A percentile compares a stretch with the other conserved stretches of the same genome.
Conservation (phyloP, 2,888 invertebrate species). For the Lithophane ornitopus region DNA sequence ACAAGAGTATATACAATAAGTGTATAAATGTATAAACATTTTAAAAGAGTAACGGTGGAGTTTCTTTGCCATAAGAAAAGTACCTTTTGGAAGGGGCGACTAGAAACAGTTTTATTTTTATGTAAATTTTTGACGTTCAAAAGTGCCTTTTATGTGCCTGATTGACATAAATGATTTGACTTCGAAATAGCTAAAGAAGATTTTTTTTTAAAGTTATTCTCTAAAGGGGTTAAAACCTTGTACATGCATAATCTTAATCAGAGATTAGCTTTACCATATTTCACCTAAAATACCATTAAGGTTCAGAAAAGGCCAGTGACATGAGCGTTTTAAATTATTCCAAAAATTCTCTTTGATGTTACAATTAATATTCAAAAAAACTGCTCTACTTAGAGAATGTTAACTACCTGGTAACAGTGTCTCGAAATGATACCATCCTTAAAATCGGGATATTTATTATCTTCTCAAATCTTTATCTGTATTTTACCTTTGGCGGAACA, state of each 20-base stretch:
- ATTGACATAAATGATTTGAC: too few species aligned
- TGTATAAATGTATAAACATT: too few species aligned
- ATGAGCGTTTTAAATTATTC: conserved; percentile 10
- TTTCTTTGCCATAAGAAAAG: too few species aligned
- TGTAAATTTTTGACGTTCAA: too few species aligned
- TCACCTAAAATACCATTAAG: not conserved
- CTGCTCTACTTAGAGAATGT: not conserved
- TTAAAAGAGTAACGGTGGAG: too few species aligned
- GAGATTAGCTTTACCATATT: not conserved
- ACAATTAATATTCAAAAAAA: not conserved
- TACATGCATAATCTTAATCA: not conserved
- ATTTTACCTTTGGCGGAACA: not conserved
- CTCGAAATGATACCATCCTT: conserved; percentile 2
- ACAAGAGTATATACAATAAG: not conserved
- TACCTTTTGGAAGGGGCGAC: too few species aligned
- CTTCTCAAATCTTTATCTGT: not conserved
- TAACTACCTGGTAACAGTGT: not conserved
- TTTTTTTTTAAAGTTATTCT: too few species aligned
- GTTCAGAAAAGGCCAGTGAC: not conserved
- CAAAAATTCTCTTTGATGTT: not conserved
- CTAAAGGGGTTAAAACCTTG: not conserved
- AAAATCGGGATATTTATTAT: not conserved
- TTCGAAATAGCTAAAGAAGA: too few species aligned
- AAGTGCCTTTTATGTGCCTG: too few species aligned
- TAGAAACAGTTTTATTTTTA: too few species aligned